Conservation (phyloP, 2,113 vertebrate species). For the Odontophorus gujanensis region DNA sequence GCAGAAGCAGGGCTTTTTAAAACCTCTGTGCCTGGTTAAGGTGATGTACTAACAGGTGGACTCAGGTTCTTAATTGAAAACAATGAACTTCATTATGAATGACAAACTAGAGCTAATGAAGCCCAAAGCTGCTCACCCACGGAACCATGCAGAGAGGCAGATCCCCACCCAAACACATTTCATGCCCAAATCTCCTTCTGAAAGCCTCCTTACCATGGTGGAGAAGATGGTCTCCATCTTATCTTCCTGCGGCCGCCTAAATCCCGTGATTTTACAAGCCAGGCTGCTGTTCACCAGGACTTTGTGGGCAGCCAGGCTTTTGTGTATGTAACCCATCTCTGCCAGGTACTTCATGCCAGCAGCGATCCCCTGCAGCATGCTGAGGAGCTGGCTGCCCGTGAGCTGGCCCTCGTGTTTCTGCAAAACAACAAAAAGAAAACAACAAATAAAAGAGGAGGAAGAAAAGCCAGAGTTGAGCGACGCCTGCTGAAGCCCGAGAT, state of each 20-base stretch:
- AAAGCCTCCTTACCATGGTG: slow-evolving; percentile 85
- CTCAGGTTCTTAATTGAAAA: background rate
- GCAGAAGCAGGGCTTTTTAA: background rate
- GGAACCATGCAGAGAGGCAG: background rate
- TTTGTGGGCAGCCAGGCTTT: slow-evolving; percentile 91
- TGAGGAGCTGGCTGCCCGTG: slow-evolving; percentile 84
- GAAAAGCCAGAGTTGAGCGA: background rate
- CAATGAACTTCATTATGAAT: background rate
- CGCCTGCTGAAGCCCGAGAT: background rate
- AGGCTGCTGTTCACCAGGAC: slow-evolving; percentile 90
- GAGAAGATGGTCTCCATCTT: slow-evolving; percentile 93
- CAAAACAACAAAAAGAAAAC: background rate
- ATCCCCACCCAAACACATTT: background rate
- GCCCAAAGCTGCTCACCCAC: background rate
- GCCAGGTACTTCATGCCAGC: slow-evolving; percentile 97
- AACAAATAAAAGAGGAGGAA: background rate
- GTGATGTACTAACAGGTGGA: background rate
- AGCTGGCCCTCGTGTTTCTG: slow-evolving; percentile 94
- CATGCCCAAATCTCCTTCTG: background rate
- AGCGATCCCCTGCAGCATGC: slow-evolving; percentile 89
- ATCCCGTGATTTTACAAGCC: slow-evolving; percentile 93
- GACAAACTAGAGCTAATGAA: background rate
- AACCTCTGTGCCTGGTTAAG: background rate
- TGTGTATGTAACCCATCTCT: slow-evolving; percentile 96
- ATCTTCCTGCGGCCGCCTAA: slow-evolving; percentile 88